Base-by-base conservation (phyloP, 2,797 vertebrate species). In the Anniella stebbinsi region DNA sequence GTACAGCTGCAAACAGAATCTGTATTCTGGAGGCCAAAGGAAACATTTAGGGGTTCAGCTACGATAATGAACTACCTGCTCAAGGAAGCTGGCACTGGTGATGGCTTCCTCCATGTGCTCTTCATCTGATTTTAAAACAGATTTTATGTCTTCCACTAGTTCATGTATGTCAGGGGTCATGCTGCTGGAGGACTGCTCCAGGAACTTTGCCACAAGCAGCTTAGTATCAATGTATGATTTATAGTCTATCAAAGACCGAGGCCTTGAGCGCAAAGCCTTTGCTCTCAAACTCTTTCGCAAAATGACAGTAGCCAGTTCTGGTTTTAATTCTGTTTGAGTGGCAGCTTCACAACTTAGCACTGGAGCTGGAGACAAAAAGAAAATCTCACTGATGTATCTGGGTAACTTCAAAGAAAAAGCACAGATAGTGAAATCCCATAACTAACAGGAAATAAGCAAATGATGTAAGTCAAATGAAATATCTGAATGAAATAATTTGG, bases 71-170 rank as follows among this genome's bases (percentile, higher is more conserved):
- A 60, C 73, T 96, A 98, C 98, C 97, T 98, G 97, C 88, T 99
- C 98, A 67, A 98, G 98, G 92, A 98, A 97, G 89, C 95, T 97
- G 91, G 98, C 98, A n/a, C 98, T 98, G 51, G 96, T 97, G 60
- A 98, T 97, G 1, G 97, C 98, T 96, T 98, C 98, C 86, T 98
- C 97, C 98, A 98, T 98, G 91, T 98, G 97, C 86, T 98, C 97
- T 95, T 98, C 97, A 6, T 98, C 98, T 0, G 98, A 98, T 94
- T 97, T 98, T 92, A 99, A 95, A 41, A 98, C 97, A 0, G 96
- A 97, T 25, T 98, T 98, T 80, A 97, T 98, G 92, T 97, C 98
- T 94, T 98, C 98, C 77, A 98, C 97, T n/a, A 98, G 95, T 90
- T 98, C 96, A 0, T 96, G 96, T 86, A 98, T 95, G 93, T 98